These are phyloP conservation scores for Heteromyza rotundicornis DNA, from an alignment of 2,888 invertebrate species.

Conservation along the genomic window DNA sequence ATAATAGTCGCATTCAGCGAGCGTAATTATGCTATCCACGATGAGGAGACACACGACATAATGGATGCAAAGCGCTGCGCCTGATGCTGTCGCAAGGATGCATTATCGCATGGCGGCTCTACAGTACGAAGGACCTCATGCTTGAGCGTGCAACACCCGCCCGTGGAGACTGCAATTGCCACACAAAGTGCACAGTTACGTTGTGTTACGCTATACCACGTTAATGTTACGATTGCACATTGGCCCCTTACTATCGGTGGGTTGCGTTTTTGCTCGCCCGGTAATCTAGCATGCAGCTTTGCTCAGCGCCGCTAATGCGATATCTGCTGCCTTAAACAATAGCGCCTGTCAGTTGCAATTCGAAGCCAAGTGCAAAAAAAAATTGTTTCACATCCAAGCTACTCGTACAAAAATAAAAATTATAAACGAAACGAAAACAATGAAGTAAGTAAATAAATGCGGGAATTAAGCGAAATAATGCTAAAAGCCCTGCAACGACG, in stretches of 20 bases:
- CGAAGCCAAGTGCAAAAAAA: constrained; percentile 38
- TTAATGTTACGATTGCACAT: constrained; percentile 40
- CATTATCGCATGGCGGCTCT: constrained; percentile 5
- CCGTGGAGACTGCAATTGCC: constrained; percentile 38
- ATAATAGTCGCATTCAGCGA: constrained; percentile 48
- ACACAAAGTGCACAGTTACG: constrained; percentile 46
- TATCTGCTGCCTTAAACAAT: constrained; percentile 38
- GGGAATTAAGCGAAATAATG: constrained; percentile 45
- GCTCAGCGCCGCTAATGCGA: constrained; percentile 39
- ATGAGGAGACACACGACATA: constrained; percentile 10
- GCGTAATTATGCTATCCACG: constrained; percentile 46
- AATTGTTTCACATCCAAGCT: constrained; percentile 40
- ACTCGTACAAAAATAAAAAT: constrained; percentile 49
- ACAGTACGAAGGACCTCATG: constrained; percentile 15
- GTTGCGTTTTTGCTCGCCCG: background rate
- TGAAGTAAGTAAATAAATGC: constrained; percentile 47
- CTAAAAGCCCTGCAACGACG: constrained; percentile 16
- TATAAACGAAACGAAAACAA: constrained; percentile 49
- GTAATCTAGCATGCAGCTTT: background rate
- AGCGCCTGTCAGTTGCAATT: constrained; percentile 45
- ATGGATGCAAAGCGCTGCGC: background rate
- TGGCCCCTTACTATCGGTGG: background rate
- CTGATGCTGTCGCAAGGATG: constrained; percentile 10
- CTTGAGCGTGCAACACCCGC: constrained; percentile 1
- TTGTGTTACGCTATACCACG: constrained; percentile 47